Evolutionary conservation across 2,797 vertebrate species (phyloP), one percentile per base, ranked within the genome.

Genomic region (Channallabes apus): DNA sequence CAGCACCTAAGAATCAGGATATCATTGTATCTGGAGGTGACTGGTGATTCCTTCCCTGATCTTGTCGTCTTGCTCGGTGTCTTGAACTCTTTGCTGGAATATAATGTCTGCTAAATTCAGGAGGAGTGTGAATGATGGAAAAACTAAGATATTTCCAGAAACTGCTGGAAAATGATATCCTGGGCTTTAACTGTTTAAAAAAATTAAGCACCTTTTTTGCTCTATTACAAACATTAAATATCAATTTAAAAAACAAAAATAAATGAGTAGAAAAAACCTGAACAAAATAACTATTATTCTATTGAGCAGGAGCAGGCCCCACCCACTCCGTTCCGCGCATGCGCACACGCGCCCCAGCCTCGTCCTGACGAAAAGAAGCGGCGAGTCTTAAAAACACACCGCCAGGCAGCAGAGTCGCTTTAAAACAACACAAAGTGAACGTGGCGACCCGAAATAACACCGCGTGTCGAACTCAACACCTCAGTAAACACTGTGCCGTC

Each of bases 311-410:
- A 17, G 2, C 35, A 46, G n/a, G 3, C 59, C 22, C 24, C 61
- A 61, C 61, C 77, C 35, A 79, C 59, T 79, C 18, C 24, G 3
- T 27, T 27, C 78, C 24, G 38, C 78, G 78, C 78, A 80, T 80
- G 78, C 78, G 78, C 61, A 80, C 0, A 18, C 35, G 38, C 78
- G 61, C 61, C 38, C 11, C 38, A n/a, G 14, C n/a, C 76, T 41
- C 76, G 51, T 5, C 22, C 14, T 80, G 59, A 46, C 38, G 32
- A 59, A 77, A 76, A 80, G 78, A 77, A 80, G 78, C 76, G 76
- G 76, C 35, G 35, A 64, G 78, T 64, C 78, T 80, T 35, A 32
- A 51, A n/a, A 73, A n/a, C 46, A 73, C 5, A 9, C 0, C 12
- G 46, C 46, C 9, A 0, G 2, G 46, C 46, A 12, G 46, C 41